These are phyloP conservation scores for Frankliniella intonsa DNA, from an alignment of 2,888 invertebrate genomes.

Conservation along the genomic window DNA sequence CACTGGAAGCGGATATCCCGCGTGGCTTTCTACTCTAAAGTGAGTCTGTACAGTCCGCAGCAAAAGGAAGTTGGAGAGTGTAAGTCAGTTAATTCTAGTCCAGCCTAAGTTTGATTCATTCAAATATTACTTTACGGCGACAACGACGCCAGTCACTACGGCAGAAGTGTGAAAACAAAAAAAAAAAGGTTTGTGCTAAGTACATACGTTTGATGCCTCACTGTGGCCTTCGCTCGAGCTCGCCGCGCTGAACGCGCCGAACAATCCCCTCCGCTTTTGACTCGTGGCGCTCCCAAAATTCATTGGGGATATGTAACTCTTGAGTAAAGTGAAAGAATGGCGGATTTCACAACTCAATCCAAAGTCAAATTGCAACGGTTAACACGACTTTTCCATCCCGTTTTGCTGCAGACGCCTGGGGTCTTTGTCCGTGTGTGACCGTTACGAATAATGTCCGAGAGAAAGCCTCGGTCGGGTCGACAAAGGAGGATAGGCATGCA, in stretches of 20 bases:
- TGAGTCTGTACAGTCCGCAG: slow-evolving; percentile 19
- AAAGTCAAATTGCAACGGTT: background rate
- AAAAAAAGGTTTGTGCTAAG: background rate
- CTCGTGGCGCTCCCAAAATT: slow-evolving; percentile 10
- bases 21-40: slow-evolving; percentile 11
- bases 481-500: too few species aligned
- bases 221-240: slow-evolving; percentile 10
- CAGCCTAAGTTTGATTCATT: slow-evolving; percentile 13
- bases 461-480: too few species aligned
- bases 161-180: slow-evolving; percentile 5
- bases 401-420: slow-evolving; percentile 3
- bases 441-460: too few species aligned
- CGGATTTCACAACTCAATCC: slow-evolving; percentile 5
- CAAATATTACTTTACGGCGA: slow-evolving; percentile 7
- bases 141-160: slow-evolving; percentile 10
- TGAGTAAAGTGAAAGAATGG: slow-evolving; percentile 23
- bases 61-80: slow-evolving; percentile 20
- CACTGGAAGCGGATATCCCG: background rate
- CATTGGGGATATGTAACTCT: slow-evolving; percentile 16
- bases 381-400: background rate
- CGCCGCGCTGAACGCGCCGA: background rate
- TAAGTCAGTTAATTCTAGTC: background rate
- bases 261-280: slow-evolving; percentile 12
- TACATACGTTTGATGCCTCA: slow-evolving; percentile 18
- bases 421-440: background rate